phyloP scores from a whole-genome alignment of 2,888 invertebrate species.

The Philonicus albiceps region DNA sequence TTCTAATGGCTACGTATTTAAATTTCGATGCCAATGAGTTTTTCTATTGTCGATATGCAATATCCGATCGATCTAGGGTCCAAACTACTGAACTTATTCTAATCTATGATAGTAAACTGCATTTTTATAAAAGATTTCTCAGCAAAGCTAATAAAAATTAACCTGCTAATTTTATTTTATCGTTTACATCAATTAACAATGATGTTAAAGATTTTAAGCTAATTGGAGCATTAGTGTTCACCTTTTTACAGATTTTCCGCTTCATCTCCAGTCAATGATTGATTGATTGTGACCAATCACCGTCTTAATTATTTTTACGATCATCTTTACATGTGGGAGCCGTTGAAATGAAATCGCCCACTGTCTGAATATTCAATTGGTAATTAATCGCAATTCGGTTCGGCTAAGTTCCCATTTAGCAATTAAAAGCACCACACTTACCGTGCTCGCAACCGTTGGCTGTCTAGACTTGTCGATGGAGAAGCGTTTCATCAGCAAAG shows the following conservation, averaged over 20 bases:
- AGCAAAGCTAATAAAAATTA: neutral
- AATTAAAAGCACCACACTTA: neutral
- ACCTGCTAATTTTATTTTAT: neutral
- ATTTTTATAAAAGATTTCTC: too few relatives aligned
- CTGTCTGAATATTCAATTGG: neutral
- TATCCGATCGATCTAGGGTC: too few relatives aligned
- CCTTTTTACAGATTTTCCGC: neutral
- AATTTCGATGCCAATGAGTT: too few relatives aligned
- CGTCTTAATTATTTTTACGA: neutral
- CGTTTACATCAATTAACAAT: neutral
- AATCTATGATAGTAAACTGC: too few relatives aligned
- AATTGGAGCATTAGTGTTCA: neutral
- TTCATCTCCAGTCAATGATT: neutral
- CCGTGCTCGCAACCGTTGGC: neutral
- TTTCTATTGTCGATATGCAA: too few relatives aligned
- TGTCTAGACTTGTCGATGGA: neutral
- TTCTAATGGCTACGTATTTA: too few relatives aligned
- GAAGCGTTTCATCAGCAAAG: neutral
- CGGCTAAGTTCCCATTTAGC: neutral
- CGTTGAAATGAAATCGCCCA: neutral
- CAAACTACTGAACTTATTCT: too few relatives aligned
- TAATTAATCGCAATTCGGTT: neutral
- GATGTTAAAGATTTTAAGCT: neutral
- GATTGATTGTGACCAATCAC: neutral
- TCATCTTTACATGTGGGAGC: neutral